These are phyloP conservation scores for Atractosteus spatula DNA, from an alignment of 2,113 vertebrate genomes.

Conservation along the genomic window DNA sequence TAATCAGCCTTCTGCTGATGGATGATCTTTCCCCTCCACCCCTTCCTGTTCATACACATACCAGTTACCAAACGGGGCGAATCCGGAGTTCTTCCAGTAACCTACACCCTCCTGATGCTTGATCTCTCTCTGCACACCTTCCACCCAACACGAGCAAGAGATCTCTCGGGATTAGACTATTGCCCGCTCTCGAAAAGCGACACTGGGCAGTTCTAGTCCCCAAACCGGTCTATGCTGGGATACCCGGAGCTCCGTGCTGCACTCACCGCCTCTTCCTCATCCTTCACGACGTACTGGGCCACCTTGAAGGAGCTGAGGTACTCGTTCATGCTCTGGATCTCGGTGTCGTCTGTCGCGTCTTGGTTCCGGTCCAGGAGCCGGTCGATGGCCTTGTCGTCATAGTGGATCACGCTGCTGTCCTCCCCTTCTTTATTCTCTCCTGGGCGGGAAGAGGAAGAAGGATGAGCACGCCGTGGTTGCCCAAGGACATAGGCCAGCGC, in stretches of 20 bases:
- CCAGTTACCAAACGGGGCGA: too few species aligned
- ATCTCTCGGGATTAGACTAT: neutral
- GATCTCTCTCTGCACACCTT: neutral
- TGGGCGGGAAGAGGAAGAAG: slow-evolving; percentile 28
- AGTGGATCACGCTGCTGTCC: slow-evolving; percentile 95
- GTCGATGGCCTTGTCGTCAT: slow-evolving; percentile 92
- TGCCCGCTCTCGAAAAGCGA: neutral
- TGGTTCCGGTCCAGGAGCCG: slow-evolving; percentile 89
- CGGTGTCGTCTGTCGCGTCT: slow-evolving; percentile 91
- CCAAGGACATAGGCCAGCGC: too few species aligned
- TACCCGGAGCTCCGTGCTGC: neutral
- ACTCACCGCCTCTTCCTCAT: slow-evolving; percentile 93
- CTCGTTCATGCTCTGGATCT: slow-evolving; percentile 97
- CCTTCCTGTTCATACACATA: too few species aligned
- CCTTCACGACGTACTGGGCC: slow-evolving; percentile 95
- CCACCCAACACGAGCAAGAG: neutral
- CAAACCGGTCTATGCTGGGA: too few species aligned
- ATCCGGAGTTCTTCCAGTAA: too few species aligned
- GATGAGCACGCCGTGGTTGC: too few species aligned
- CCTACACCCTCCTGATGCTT: neutral
- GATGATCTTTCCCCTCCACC: too few species aligned
- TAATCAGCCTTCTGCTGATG: too few species aligned
- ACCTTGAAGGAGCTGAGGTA: slow-evolving; percentile 98
- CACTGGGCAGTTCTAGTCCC: too few species aligned
- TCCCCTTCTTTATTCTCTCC: slow-evolving; percentile 93